phyloP scores from a whole-genome alignment of 2,797 vertebrate genomes.

The Mus spretus region DNA sequence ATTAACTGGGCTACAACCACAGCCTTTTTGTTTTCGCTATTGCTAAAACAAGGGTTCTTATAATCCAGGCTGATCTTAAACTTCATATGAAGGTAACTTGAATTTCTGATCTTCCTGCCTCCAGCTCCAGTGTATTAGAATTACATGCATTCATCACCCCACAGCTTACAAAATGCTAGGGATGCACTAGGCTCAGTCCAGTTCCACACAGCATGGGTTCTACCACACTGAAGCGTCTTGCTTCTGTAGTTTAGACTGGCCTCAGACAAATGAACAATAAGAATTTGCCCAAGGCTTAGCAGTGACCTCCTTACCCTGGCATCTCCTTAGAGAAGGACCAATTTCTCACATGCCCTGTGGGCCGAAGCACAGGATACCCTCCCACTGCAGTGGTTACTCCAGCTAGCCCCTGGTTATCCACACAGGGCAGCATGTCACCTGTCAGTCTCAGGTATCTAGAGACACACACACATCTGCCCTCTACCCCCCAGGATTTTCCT shows the following conservation, averaged over 20 bases:
- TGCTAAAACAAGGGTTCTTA: neutral
- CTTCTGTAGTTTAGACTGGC: neutral
- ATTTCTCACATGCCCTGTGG: no score
- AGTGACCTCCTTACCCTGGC: neutral
- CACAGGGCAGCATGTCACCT: neutral
- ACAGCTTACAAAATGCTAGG: neutral
- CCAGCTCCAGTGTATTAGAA: neutral
- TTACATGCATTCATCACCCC: neutral
- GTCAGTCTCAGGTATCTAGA: neutral
- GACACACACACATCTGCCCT: neutral
- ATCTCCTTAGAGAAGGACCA: neutral
- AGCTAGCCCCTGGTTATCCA: neutral
- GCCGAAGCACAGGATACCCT: neutral
- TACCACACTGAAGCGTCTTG: neutral
- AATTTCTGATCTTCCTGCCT: neutral
- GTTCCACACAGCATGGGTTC: neutral
- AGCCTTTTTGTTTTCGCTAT: neutral
- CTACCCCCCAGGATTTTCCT: neutral
- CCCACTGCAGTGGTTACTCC: neutral
- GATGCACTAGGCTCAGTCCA: neutral
- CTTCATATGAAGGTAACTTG: neutral
- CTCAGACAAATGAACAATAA: neutral
- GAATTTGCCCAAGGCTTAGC: neutral
- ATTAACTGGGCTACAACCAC: neutral
- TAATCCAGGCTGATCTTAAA: neutral